Evolutionary conservation across 2,113 vertebrate species (phyloP).

Genomic region (Stigmatopora nigra): DNA sequence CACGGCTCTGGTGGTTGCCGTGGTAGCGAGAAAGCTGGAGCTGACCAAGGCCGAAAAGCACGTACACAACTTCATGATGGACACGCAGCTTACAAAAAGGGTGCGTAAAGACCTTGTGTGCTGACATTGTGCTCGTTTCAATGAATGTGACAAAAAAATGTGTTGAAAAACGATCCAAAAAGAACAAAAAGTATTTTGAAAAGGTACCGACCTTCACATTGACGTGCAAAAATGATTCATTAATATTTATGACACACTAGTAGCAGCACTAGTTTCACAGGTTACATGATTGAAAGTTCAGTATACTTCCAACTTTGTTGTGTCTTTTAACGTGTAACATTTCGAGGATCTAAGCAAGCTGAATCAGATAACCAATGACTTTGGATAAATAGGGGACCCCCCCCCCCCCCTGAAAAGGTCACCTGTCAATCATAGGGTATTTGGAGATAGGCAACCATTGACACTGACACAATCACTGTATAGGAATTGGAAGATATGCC

Average conservation of each 20-base stretch:
- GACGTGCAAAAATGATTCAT: not conserved
- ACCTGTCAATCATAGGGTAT: too few relatives aligned
- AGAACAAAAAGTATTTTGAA: not conserved
- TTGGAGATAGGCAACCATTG: too few relatives aligned
- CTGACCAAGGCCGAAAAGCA: constrained; percentile 98
- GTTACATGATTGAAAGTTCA: not conserved
- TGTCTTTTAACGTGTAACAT: too few relatives aligned
- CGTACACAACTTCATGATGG: constrained; percentile 99
- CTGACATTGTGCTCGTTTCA: constrained; percentile 6
- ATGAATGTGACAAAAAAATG: constrained; percentile 6
- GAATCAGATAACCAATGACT: too few relatives aligned
- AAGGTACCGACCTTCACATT: not conserved
- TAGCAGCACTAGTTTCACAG: not conserved
- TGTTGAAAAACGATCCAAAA: not conserved
- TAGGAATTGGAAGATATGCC: too few relatives aligned
- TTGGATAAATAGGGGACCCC: too few relatives aligned
- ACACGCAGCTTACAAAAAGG: constrained; percentile 96
- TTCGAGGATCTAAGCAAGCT: too few relatives aligned
- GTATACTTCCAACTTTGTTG: too few relatives aligned
- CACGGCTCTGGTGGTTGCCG: constrained; percentile 93
- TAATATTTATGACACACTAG: not conserved
- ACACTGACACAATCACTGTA: too few relatives aligned
- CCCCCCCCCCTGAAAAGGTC: too few relatives aligned
- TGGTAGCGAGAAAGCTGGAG: constrained; percentile 96
- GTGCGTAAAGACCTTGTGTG: constrained; percentile 64